A percentile compares a stretch with the other conserved stretches of the same genome.
phyloP scores from a whole-genome alignment of 92 coral and sea anemone genomes.

The Porites evermanni region DNA sequence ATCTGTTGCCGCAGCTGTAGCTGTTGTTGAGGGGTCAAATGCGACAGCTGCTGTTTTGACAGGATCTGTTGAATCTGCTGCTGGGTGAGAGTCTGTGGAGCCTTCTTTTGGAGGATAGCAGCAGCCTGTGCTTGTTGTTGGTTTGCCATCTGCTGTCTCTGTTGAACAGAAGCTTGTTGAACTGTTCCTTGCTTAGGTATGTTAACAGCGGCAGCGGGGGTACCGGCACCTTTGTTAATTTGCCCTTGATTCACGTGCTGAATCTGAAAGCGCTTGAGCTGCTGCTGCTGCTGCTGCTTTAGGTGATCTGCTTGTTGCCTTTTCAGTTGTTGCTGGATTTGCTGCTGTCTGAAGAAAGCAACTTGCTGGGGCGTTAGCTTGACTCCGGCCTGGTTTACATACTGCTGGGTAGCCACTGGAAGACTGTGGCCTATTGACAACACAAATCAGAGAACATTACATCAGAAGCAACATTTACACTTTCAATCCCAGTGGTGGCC shows the following conservation, averaged over 20 bases:
- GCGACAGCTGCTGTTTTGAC: conserved; percentile 55
- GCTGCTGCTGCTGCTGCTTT: conserved; percentile 53
- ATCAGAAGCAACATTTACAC: neutral
- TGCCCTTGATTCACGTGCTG: conserved; percentile 51
- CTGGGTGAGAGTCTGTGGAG: conserved; percentile 58
- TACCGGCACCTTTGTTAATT: conserved; percentile 50
- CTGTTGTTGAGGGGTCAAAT: conserved; percentile 69
- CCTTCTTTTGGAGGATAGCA: conserved; percentile 58
- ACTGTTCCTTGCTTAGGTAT: conserved; percentile 56
- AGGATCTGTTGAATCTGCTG: conserved; percentile 80
- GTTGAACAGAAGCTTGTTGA: conserved; percentile 64
- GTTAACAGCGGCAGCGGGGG: conserved; percentile 34
- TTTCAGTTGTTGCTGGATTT: conserved; percentile 36
- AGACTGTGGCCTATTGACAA: conserved; percentile 69
- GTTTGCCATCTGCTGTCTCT: conserved; percentile 67
- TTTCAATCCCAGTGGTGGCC: too few relatives aligned
- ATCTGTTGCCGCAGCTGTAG: conserved; percentile 54
- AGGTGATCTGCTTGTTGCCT: conserved; percentile 17
- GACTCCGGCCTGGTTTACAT: conserved; percentile 32
- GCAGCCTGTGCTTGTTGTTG: conserved; percentile 67
- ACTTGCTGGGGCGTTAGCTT: conserved; percentile 64
- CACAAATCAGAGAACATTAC: neutral
- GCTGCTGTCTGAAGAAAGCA: conserved; percentile 53
- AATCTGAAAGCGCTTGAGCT: conserved; percentile 58
- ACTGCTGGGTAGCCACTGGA: conserved; percentile 62